Evolutionary conservation across 2,797 vertebrate genomes (phyloP).

Genomic region (Capromys pilorides): DNA sequence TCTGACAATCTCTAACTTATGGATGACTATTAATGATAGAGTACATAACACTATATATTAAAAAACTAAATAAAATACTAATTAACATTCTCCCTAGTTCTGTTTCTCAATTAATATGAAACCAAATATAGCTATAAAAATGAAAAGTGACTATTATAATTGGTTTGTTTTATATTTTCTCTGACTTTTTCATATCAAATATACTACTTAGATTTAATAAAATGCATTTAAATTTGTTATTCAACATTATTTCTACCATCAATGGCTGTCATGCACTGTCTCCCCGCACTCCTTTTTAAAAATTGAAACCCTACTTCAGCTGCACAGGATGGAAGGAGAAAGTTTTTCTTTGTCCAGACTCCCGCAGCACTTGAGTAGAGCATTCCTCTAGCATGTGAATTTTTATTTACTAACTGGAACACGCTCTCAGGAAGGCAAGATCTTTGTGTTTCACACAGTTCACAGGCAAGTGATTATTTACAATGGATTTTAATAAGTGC

Average conservation of each 20-base stretch:
- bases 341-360: background rate
- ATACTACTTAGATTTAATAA: conserved; percentile 33
- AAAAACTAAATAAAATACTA: conserved; percentile 13
- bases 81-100: conserved; percentile 41
- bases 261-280: background rate
- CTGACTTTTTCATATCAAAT: background rate
- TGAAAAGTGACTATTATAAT: conserved; percentile 36
- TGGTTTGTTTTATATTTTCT: conserved; percentile 25
- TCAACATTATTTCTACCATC: conserved; percentile 27
- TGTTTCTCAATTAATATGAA: conserved; percentile 26
- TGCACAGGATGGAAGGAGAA: background rate
- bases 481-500: background rate
- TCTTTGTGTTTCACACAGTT: conserved; percentile 10
- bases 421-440: background rate
- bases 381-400: background rate
- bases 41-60: conserved; percentile 31
- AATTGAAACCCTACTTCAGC: background rate
- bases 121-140: conserved; percentile 24
- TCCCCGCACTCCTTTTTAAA: background rate
- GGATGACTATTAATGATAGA: background rate
- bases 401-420: conserved; percentile 16
- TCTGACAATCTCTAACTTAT: background rate
- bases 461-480: background rate
- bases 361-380: background rate
- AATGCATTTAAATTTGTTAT: background rate